Evolutionary conservation across 37 sponge, comb jelly and placozoan species (phyloP).

Genomic region (Aphrocallistes beatrix): DNA sequence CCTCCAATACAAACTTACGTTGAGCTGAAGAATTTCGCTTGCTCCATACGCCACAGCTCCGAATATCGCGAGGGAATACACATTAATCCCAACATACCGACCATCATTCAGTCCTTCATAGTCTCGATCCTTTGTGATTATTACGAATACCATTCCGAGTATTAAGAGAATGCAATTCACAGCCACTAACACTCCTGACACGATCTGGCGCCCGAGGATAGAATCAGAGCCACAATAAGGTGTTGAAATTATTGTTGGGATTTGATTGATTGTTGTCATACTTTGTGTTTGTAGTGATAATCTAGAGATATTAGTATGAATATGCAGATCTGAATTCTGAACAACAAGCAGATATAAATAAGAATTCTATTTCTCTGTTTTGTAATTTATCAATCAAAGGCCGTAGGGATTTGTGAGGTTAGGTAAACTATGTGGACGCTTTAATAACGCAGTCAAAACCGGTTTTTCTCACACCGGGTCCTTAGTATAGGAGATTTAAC

Average conservation of each 20-base stretch:
- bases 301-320: too few relatives aligned
- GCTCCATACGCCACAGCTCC: not conserved
- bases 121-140: not conserved
- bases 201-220: not conserved
- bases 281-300: too few relatives aligned
- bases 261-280: not conserved
- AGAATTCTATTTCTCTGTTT: too few relatives aligned
- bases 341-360: too few relatives aligned
- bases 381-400: too few relatives aligned
- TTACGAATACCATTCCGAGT: not conserved
- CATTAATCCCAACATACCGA: not conserved
- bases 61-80: not conserved
- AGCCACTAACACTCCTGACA: not conserved
- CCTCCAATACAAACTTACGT: too few relatives aligned
- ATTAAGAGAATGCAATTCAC: not conserved
- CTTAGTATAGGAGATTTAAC: too few relatives aligned
- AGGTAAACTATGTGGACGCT: too few relatives aligned
- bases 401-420: too few relatives aligned
- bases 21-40: not conserved
- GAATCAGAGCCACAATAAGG: not conserved
- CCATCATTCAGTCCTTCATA: not conserved
- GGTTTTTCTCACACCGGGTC: too few relatives aligned
- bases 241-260: conserved; percentile 1
- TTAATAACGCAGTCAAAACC: too few relatives aligned
- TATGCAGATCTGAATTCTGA: too few relatives aligned